These are phyloP conservation scores for Drepanosiphum platanoidis DNA, from an alignment of 2,888 invertebrate species.

Conservation along the genomic window DNA sequence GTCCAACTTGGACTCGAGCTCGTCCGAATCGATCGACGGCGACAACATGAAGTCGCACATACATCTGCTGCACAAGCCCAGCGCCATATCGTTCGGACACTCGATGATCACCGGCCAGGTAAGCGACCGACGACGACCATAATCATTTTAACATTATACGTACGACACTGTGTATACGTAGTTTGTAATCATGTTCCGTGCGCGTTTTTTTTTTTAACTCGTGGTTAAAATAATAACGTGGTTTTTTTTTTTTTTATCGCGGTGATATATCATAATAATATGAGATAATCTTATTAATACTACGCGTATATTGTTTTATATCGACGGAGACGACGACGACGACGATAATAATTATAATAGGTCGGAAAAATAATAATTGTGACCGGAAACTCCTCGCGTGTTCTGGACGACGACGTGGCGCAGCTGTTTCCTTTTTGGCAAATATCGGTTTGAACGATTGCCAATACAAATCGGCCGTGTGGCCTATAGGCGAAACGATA, in stretches of 20 bases:
- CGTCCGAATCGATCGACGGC: conserved; percentile 67
- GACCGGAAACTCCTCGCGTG: conserved; percentile 26
- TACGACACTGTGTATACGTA: background rate
- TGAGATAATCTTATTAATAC: too few relatives aligned
- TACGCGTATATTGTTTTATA: too few relatives aligned
- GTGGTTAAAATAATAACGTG: too few relatives aligned
- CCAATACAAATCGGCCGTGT: conserved; percentile 27
- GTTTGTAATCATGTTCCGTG: too few relatives aligned
- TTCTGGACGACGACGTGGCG: conserved; percentile 24
- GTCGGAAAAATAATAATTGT: background rate
- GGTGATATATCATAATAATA: too few relatives aligned
- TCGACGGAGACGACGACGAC: background rate
- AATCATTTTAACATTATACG: background rate
- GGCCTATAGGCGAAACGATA: conserved; percentile 8
- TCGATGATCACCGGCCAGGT: conserved; percentile 55
- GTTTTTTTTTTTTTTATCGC: too few relatives aligned
- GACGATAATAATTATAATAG: conserved; percentile 1
- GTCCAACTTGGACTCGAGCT: conserved; percentile 66
- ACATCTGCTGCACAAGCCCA: conserved; percentile 55
- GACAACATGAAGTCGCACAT: conserved; percentile 63
- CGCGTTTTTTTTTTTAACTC: too few relatives aligned
- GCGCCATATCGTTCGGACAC: conserved; percentile 57
- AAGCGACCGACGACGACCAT: background rate
- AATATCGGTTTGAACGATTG: conserved; percentile 50
- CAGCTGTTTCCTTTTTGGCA: conserved; percentile 55